Percentiles rank a stretch among this genome's conserved stretches.
phyloP scores from a whole-genome alignment of 1,140 invertebrate genomes.

The Ceratina australensis region DNA sequence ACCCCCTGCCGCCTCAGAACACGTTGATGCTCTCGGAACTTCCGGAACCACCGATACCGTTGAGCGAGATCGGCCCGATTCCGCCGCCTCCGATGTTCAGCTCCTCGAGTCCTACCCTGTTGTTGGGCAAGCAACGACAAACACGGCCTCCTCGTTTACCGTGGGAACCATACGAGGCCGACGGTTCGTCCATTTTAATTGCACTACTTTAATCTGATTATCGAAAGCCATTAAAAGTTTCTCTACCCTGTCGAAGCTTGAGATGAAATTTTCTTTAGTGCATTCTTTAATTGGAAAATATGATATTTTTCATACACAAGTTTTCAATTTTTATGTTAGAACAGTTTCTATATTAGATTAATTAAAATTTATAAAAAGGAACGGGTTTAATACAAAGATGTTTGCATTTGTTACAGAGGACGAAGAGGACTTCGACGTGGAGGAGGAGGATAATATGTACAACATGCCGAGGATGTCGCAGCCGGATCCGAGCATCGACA shows the following conservation, averaged over 20 bases:
- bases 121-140: slow-evolving; percentile 80
- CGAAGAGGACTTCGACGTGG: slow-evolving; percentile 80
- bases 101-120: slow-evolving; percentile 89
- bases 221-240: too few relatives aligned
- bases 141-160: slow-evolving; percentile 73
- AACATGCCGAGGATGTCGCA: slow-evolving; percentile 78
- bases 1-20: slow-evolving; percentile 74
- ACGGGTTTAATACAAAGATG: too few relatives aligned
- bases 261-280: too few relatives aligned
- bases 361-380: too few relatives aligned
- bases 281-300: too few relatives aligned
- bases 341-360: too few relatives aligned
- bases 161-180: slow-evolving; percentile 82
- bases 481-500: slow-evolving; percentile 86
- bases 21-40: slow-evolving; percentile 88
- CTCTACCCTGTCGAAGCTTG: too few relatives aligned
- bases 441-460: slow-evolving; percentile 80
- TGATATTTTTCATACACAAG: too few relatives aligned
- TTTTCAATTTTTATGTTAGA: too few relatives aligned
- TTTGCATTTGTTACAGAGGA: slow-evolving; percentile 65
- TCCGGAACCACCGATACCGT: slow-evolving; percentile 93
- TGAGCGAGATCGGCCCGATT: slow-evolving; percentile 96
- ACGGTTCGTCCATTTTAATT: slow-evolving; percentile 78
- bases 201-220: background rate
- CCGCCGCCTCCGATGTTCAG: slow-evolving; percentile 97